Conservation (phyloP, 1,140 invertebrate species). For the Thaumatotibia leucotreta region DNA sequence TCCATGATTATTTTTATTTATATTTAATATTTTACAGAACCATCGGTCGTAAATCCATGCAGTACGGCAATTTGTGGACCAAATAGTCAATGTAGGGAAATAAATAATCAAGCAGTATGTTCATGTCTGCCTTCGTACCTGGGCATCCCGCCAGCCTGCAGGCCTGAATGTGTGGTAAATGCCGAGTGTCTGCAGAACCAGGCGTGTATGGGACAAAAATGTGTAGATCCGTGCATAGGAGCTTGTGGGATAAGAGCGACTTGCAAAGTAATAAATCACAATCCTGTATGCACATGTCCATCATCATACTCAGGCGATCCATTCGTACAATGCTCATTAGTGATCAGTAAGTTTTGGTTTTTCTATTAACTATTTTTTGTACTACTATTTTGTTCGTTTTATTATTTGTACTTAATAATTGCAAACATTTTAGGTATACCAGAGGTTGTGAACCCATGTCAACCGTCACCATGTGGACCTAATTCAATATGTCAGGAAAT, state of each 20-base stretch:
- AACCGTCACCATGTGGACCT: constrained; percentile 83
- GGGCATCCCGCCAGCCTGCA: constrained; percentile 86
- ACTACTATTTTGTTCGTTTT: background rate
- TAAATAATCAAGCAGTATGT: constrained; percentile 84
- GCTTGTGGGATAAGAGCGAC: constrained; percentile 85
- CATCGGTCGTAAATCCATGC: constrained; percentile 78
- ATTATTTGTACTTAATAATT: background rate
- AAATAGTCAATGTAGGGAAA: constrained; percentile 85
- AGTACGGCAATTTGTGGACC: constrained; percentile 86
- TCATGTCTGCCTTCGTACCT: constrained; percentile 85
- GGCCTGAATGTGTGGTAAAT: constrained; percentile 86
- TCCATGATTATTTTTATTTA: constrained; percentile 1
- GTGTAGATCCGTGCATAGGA: constrained; percentile 87
- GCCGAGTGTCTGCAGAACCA: constrained; percentile 85
- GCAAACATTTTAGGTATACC: constrained; percentile 25
- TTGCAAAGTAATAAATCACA: constrained; percentile 87
- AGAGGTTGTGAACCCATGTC: constrained; percentile 77
- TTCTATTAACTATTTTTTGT: too few species aligned
- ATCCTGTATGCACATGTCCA: constrained; percentile 80
- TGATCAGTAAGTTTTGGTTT: constrained; percentile 42
- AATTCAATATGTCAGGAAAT: constrained; percentile 85
- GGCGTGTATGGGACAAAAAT: constrained; percentile 87
- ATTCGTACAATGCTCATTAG: constrained; percentile 75
- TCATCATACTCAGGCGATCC: constrained; percentile 77
- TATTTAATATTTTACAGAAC: constrained; percentile 33